Conservation (phyloP, 1,140 invertebrate species). For the Brachionus sp. region DNA sequence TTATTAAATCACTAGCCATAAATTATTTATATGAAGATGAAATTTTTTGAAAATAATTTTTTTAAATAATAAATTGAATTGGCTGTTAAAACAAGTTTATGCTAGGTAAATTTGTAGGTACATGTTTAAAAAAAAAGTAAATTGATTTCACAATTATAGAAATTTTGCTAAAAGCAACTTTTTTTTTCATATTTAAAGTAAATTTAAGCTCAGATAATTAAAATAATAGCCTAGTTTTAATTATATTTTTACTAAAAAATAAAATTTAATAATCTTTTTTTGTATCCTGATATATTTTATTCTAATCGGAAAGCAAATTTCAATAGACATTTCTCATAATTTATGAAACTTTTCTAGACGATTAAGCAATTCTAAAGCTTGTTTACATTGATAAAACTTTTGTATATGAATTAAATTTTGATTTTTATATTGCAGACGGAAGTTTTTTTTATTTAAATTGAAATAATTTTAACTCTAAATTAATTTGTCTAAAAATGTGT, state of each 20-base stretch:
- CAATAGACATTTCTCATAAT: no score
- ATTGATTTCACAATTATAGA: background rate
- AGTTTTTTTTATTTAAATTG: no score
- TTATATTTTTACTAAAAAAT: background rate
- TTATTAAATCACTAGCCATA: background rate
- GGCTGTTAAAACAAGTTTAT: background rate
- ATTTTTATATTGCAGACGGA: no score
- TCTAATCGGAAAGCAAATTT: no score
- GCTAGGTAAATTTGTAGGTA: background rate
- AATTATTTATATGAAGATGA: background rate
- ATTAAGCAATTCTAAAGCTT: no score
- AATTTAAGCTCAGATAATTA: background rate
- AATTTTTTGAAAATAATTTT: background rate
- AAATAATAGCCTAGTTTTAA: background rate
- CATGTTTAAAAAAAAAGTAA: background rate
- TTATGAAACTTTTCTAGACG: no score
- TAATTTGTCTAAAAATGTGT: background rate
- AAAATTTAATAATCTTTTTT: no score
- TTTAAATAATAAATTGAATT: background rate
- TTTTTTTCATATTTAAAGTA: background rate
- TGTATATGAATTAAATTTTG: no score
- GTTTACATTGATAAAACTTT: no score
- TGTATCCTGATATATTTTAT: no score
- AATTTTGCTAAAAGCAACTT: background rate
- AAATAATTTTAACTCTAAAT: background rate